Percentiles rank a stretch among this genome's conserved stretches.
phyloP scores from a whole-genome alignment of 92 coral and sea anemone genomes.

The Siderastrea radians region DNA sequence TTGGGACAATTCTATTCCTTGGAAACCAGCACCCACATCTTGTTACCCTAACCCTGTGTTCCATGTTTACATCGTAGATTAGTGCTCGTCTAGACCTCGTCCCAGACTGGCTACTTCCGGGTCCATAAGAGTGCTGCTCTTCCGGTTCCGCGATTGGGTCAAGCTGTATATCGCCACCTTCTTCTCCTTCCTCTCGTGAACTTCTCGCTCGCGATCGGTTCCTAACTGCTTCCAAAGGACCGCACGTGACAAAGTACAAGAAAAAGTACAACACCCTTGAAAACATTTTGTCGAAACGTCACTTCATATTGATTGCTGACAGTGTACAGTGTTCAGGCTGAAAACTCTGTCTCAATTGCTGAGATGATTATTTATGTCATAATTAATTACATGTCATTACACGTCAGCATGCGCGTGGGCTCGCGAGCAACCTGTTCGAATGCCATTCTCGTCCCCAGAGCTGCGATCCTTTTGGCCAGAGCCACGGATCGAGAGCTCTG shows the following conservation, averaged over 20 bases:
- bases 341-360: too few relatives aligned
- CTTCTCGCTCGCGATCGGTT: not conserved
- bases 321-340: not conserved
- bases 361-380: not conserved
- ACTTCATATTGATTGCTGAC: not conserved
- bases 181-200: not conserved
- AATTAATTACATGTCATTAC: not conserved
- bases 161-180: not conserved
- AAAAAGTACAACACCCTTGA: not conserved
- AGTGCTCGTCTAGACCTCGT: not conserved
- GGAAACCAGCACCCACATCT: not conserved
- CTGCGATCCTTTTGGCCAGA: too few relatives aligned
- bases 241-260: slow-evolving; percentile 20
- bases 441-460: not conserved
- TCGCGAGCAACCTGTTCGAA: not conserved
- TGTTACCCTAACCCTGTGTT: not conserved
- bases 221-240: not conserved
- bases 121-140: not conserved
- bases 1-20: slow-evolving; percentile 28
- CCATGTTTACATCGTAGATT: not conserved
- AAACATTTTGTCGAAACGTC: not conserved
- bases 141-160: slow-evolving; percentile 15
- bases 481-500: too few relatives aligned
- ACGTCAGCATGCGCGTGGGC: not conserved
- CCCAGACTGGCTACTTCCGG: not conserved